These are phyloP conservation scores for Chesias legatella DNA, from an alignment of 2,888 invertebrate species.

Conservation along the genomic window DNA sequence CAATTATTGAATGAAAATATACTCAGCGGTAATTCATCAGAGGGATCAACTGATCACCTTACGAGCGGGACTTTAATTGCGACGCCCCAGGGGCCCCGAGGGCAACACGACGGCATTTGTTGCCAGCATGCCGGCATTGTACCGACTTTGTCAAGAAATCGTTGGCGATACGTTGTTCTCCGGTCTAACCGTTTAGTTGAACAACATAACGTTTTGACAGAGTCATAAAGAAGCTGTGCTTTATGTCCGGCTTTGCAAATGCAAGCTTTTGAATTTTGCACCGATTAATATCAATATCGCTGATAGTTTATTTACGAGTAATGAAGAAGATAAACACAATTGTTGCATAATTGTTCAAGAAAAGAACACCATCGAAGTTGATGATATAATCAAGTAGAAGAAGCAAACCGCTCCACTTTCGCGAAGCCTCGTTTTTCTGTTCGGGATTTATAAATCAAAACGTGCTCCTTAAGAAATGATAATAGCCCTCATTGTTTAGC, in stretches of 20 bases:
- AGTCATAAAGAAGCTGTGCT: slow-evolving; percentile 29
- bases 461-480: slow-evolving; percentile 59
- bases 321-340: too few species aligned
- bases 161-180: slow-evolving; percentile 53
- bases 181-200: slow-evolving; percentile 40
- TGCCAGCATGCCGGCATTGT: slow-evolving; percentile 51
- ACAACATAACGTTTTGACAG: slow-evolving; percentile 37
- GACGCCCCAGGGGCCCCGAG: slow-evolving; percentile 66
- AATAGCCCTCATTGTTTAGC: slow-evolving; percentile 69
- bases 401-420: slow-evolving; percentile 13
- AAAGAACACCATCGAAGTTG: slow-evolving; percentile 10
- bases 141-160: slow-evolving; percentile 57
- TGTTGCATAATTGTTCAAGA: neutral
- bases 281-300: slow-evolving; percentile 2
- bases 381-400: slow-evolving; percentile 18
- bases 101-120: slow-evolving; percentile 64
- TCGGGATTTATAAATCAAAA: slow-evolving; percentile 47
- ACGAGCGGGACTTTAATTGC: slow-evolving; percentile 64
- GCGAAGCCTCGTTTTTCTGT: slow-evolving; percentile 27
- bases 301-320: neutral
- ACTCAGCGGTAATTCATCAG: slow-evolving; percentile 41
- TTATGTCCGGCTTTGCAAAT: slow-evolving; percentile 19
- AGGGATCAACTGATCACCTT: slow-evolving; percentile 53
- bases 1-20: slow-evolving; percentile 28
- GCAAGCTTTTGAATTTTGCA: slow-evolving; percentile 7